Percentiles rank a stretch among this genome's conserved stretches.
These are phyloP conservation scores for Masnerella sp. DNA, from an alignment of 2,888 invertebrate genomes.

Conservation along the genomic window DNA sequence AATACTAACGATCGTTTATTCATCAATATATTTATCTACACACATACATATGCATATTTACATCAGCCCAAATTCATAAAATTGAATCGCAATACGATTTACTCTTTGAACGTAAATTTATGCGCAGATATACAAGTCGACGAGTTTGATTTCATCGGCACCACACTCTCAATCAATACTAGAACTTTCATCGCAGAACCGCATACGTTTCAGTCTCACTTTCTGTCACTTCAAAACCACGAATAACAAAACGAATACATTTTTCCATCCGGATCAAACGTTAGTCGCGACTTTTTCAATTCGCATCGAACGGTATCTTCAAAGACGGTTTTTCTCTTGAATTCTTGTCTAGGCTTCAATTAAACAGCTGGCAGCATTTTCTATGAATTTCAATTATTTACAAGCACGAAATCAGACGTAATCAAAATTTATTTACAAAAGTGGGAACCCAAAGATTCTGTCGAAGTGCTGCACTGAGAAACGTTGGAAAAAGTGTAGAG, in stretches of 20 bases:
- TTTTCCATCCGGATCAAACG: no score
- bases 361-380: no score
- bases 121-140: conserved; percentile 11
- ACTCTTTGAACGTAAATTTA: conserved; percentile 16
- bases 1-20: conserved; percentile 35
- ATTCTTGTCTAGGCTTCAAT: no score
- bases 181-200: conserved; percentile 31
- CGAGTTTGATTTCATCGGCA: not conserved
- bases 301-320: no score
- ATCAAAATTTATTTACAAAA: not conserved
- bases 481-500: not conserved
- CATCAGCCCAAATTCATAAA: conserved; percentile 41
- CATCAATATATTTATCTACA: conserved; percentile 47
- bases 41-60: conserved; percentile 42
- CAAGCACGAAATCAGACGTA: no score
- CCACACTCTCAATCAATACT: conserved; percentile 7
- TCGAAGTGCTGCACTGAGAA: conserved; percentile 38
- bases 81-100: conserved; percentile 24
- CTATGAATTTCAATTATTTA: not conserved
- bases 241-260: not conserved
- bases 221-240: not conserved
- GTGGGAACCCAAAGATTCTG: no score
- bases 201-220: conserved; percentile 22
- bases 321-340: no score
- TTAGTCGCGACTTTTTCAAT: no score